These are phyloP conservation scores for Neuroterus valhalla DNA, from an alignment of 1,140 invertebrate species.

Conservation along the genomic window DNA sequence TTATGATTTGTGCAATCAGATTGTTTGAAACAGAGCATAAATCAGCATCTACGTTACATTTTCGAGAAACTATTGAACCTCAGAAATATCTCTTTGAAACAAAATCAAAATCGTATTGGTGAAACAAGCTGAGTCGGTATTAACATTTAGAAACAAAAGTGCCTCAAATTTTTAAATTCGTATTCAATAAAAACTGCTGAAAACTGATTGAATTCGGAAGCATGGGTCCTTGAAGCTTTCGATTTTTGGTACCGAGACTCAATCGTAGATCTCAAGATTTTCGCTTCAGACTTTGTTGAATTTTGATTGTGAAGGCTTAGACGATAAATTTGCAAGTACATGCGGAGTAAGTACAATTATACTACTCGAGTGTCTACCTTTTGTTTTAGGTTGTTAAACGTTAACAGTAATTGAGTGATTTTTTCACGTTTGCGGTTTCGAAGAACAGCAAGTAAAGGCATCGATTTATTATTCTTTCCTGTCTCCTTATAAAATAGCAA, in stretches of 20 bases:
- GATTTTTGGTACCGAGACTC: background rate
- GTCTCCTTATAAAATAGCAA: background rate
- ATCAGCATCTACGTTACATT: background rate
- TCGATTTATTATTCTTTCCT: conserved; percentile 42
- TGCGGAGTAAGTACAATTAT: conserved; percentile 17
- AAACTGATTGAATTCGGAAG: too few species aligned
- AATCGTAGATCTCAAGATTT: background rate
- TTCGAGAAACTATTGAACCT: background rate
- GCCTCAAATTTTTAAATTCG: too few species aligned
- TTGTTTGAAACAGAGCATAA: background rate
- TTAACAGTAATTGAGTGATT: conserved; percentile 56
- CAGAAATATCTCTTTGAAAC: too few species aligned
- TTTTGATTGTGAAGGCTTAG: background rate
- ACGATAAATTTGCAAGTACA: conserved; percentile 3
- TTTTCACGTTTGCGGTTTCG: conserved; percentile 56
- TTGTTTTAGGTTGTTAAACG: conserved; percentile 51
- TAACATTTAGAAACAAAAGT: too few species aligned
- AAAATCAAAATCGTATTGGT: too few species aligned
- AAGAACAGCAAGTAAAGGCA: conserved; percentile 61
- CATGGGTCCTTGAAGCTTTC: background rate
- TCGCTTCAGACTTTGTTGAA: conserved; percentile 9
- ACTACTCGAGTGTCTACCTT: conserved; percentile 46
- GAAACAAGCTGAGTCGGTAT: too few species aligned
- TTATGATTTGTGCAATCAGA: conserved; percentile 14
- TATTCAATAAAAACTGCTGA: too few species aligned